A percentile compares a stretch with the other conserved stretches of the same genome.
These are phyloP conservation scores for Cotesia vestalis DNA, from an alignment of 1,140 invertebrate genomes.

Conservation along the genomic window DNA sequence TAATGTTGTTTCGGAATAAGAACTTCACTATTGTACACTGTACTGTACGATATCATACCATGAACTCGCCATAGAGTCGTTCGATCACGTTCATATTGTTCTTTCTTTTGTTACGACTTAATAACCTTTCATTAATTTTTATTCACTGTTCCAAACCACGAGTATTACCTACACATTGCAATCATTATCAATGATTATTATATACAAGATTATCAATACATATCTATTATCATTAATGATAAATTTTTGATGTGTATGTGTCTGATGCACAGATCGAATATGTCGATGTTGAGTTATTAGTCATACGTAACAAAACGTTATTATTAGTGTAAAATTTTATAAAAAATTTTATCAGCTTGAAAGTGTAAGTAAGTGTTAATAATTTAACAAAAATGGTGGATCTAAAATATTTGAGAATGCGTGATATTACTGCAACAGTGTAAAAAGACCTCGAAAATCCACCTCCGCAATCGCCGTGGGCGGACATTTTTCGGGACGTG, in stretches of 20 bases:
- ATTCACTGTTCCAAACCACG: conserved; percentile 31
- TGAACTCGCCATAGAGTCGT: conserved; percentile 32
- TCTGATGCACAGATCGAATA: background rate
- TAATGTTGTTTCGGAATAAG: conserved; percentile 23
- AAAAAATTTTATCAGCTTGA: no score
- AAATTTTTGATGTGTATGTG: conserved; percentile 7
- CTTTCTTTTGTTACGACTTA: conserved; percentile 38
- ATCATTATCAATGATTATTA: conserved; percentile 32
- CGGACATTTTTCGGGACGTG: conserved; percentile 43
- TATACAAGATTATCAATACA: conserved; percentile 1
- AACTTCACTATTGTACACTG: background rate
- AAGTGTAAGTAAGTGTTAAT: background rate
- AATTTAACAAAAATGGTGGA: conserved; percentile 1
- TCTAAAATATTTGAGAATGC: background rate
- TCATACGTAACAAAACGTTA: no score
- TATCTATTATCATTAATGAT: conserved; percentile 17
- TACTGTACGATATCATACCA: conserved; percentile 32
- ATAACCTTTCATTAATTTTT: conserved; percentile 40
- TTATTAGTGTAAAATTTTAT: no score
- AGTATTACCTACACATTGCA: conserved; percentile 24
- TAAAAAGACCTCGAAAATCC: conserved; percentile 29
- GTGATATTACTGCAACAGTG: background rate
- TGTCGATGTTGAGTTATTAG: no score
- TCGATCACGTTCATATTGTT: conserved; percentile 31
- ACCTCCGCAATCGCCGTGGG: conserved; percentile 41